phyloP scores from a whole-genome alignment of 2,888 invertebrate genomes.

The Therioaphis trifolii region DNA sequence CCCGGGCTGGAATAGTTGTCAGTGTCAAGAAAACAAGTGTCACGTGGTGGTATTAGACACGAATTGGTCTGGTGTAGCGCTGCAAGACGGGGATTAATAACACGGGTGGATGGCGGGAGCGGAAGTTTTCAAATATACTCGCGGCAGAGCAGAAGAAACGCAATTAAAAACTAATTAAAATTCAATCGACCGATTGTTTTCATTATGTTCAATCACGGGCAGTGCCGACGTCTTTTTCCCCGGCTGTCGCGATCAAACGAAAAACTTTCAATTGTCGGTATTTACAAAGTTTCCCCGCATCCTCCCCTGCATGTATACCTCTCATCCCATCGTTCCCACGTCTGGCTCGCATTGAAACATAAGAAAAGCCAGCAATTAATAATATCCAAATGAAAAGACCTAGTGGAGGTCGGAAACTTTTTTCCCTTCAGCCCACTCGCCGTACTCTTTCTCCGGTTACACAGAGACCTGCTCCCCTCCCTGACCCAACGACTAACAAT shows the following conservation, averaged over 20 bases:
- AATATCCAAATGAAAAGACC: slow-evolving; percentile 54
- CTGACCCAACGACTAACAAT: slow-evolving; percentile 40
- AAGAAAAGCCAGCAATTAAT: slow-evolving; percentile 62
- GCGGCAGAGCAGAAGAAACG: slow-evolving; percentile 56
- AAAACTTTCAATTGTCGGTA: slow-evolving; percentile 59
- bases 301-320: background rate
- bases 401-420: slow-evolving; percentile 26
- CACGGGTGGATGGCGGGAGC: background rate
- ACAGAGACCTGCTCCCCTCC: background rate
- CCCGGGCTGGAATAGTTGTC: slow-evolving; percentile 26
- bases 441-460: slow-evolving; percentile 30
- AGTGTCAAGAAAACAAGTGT: slow-evolving; percentile 57
- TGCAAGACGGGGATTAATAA: slow-evolving; percentile 41
- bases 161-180: slow-evolving; percentile 63
- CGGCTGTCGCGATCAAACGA: slow-evolving; percentile 60
- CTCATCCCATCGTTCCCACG: background rate
- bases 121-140: slow-evolving; percentile 45
- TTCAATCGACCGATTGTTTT: slow-evolving; percentile 63
- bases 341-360: slow-evolving; percentile 17
- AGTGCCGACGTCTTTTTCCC: slow-evolving; percentile 31
- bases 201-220: slow-evolving; percentile 60
- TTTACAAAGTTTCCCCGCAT: slow-evolving; percentile 49
- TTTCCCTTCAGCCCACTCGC: background rate
- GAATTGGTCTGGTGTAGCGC: background rate
- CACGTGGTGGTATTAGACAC: slow-evolving; percentile 39